Conservation (phyloP, 2,113 vertebrate species). For the Bos taurus region DNA sequence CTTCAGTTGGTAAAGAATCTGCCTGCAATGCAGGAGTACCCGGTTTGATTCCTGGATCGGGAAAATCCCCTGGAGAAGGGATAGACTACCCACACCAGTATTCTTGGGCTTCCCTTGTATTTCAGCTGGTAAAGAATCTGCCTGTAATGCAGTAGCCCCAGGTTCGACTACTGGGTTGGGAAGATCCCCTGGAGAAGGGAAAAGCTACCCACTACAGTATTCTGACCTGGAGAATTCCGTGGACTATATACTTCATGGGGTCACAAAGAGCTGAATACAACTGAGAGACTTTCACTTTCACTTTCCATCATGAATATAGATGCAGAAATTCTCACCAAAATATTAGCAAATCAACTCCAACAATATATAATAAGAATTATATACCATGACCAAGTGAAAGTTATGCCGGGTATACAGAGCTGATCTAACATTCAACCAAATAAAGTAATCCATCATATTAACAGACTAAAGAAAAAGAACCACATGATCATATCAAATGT, state of each 20-base stretch:
- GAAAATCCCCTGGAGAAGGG: background rate
- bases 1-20: background rate
- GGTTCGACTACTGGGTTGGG: background rate
- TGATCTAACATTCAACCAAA: background rate
- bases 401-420: background rate
- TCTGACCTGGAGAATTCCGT: background rate
- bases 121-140: background rate
- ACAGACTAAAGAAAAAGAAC: background rate
- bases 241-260: background rate
- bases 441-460: background rate
- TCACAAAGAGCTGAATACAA: fast-evolving
- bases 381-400: background rate
- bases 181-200: background rate
- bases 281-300: background rate
- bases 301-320: background rate
- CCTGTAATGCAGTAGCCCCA: background rate
- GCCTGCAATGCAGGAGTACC: background rate
- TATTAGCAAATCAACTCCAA: background rate
- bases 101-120: background rate
- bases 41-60: fast-evolving
- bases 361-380: background rate
- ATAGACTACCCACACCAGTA: background rate
- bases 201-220: background rate
- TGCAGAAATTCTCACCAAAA: background rate
- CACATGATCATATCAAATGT: background rate